Percentiles rank a stretch among this genome's conserved stretches.
Conservation (phyloP, 1,140 invertebrate species). For the Cataglyphis hispanica region DNA sequence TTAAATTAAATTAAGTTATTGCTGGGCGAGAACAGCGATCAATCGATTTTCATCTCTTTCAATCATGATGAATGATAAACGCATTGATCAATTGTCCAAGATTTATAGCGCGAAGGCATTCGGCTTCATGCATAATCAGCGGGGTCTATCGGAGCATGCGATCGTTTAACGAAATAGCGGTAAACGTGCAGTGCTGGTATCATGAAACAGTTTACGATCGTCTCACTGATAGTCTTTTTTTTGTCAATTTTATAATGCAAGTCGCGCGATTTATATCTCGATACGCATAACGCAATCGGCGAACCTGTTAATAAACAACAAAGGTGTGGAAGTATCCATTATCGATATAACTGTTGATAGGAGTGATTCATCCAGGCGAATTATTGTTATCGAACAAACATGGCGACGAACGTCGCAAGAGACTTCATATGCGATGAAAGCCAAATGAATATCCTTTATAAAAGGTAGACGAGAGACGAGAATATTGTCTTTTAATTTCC, state of each 20-base stretch:
- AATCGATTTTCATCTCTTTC: neutral
- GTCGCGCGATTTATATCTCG: neutral
- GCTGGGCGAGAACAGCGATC: neutral
- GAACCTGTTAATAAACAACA: neutral
- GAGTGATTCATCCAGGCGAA: conserved; percentile 22
- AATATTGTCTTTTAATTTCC: neutral
- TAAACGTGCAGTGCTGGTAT: neutral
- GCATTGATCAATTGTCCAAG: conserved; percentile 6
- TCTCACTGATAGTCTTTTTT: too few species aligned
- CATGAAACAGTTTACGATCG: neutral
- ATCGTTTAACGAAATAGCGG: conserved; percentile 20
- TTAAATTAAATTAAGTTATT: conserved; percentile 43
- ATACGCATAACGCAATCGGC: neutral
- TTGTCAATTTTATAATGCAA: too few species aligned
- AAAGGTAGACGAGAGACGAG: neutral
- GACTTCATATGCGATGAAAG: neutral
- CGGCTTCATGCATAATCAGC: neutral
- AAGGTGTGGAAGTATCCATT: neutral
- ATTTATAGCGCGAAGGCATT: neutral
- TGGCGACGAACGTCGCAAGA: neutral
- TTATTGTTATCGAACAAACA: conserved; percentile 30
- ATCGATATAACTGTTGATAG: conserved; percentile 27
- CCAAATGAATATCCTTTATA: neutral
- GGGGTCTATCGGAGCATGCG: conserved; percentile 18
- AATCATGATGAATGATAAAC: neutral